A percentile compares a stretch with the other conserved stretches of the same genome.
phyloP scores from a whole-genome alignment of 2,888 invertebrate species.

The Alcis repandata region DNA sequence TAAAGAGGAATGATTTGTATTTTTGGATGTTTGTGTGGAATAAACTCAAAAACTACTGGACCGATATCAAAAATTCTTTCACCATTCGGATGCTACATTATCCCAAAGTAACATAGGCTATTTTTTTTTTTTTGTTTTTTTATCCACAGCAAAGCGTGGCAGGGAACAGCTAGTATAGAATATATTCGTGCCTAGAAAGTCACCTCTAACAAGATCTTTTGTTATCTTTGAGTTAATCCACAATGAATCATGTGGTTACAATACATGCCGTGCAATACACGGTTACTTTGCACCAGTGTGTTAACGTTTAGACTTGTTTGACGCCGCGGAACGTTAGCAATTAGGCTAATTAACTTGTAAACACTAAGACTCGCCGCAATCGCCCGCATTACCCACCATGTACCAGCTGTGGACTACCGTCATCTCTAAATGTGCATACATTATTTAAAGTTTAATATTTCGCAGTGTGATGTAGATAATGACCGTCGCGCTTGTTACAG shows the following conservation, averaged over 20 bases:
- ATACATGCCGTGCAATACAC: constrained; percentile 47
- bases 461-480: constrained; percentile 37
- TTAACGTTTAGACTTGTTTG: constrained; percentile 67
- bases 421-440: constrained; percentile 69
- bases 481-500: constrained; percentile 68
- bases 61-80: too few relatives aligned
- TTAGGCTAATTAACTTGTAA: constrained; percentile 72
- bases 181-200: constrained; percentile 22
- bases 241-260: constrained; percentile 58
- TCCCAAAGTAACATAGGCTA: too few relatives aligned
- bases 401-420: constrained; percentile 76
- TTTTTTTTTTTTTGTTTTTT: too few relatives aligned
- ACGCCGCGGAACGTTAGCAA: constrained; percentile 62
- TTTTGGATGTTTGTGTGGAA: too few relatives aligned
- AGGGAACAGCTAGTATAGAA: too few relatives aligned
- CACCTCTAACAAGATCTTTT: constrained; percentile 36
- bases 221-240: constrained; percentile 51
- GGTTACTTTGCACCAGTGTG: constrained; percentile 65
- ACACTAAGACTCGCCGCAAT: constrained; percentile 55
- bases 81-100: too few relatives aligned
- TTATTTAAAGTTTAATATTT: constrained; percentile 40
- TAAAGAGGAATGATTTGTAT: too few relatives aligned
- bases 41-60: too few relatives aligned
- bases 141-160: too few relatives aligned
- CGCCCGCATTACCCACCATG: constrained; percentile 60